Base-by-base conservation (phyloP, 2,888 invertebrate species). In the Cremastinae sp. region DNA sequence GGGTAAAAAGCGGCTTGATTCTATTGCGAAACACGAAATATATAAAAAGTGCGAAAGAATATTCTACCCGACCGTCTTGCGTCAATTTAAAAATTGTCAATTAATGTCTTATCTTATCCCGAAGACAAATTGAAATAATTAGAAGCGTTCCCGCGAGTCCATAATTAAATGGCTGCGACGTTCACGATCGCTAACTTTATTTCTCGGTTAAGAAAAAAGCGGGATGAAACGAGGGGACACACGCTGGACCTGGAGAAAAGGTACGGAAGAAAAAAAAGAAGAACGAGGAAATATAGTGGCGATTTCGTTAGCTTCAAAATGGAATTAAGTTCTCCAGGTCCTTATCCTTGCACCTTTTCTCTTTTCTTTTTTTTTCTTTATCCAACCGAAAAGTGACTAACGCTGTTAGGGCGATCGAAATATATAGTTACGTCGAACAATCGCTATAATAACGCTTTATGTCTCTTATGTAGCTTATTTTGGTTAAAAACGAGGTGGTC, bases 291-390 rank as follows among this genome's bases (percentile, higher is more conserved):
- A 75, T 78, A 71, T 78, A 68, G 71, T 71, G 62, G 66, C 74
- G 76, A 78, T 78, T 70, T 76, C 53, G 62, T 78, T 78, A 78
- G 76, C 76, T 61, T 65, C 76, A 71, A 53, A 78, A 78, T 78
- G 34, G 62, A 78, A 73, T 78, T 78, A 76, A 56, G 66, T 68
- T 59, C 69, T 61, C 73, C 70, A 65, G 59, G 76, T 69, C 22
- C 2, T 28, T 18, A n/a, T 43, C 54, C 51, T 10, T 9, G 38
- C 43, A 8, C 53, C 38, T 61, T 12, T 41, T 41, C 41, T n/a
- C 12, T 12, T 12, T 9, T 41, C 41, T 51, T 47, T 34, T 36
- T 49, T 8, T 62, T 64, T 62, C 43, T 28, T 72, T 51, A 53
- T 47, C 49, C 53, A 59, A 61, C 61, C 61, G 65, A 77, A 77